Percentiles rank a stretch among this genome's conserved stretches.
phyloP scores from a whole-genome alignment of 2,888 invertebrate genomes.

The Panopea generosa region DNA sequence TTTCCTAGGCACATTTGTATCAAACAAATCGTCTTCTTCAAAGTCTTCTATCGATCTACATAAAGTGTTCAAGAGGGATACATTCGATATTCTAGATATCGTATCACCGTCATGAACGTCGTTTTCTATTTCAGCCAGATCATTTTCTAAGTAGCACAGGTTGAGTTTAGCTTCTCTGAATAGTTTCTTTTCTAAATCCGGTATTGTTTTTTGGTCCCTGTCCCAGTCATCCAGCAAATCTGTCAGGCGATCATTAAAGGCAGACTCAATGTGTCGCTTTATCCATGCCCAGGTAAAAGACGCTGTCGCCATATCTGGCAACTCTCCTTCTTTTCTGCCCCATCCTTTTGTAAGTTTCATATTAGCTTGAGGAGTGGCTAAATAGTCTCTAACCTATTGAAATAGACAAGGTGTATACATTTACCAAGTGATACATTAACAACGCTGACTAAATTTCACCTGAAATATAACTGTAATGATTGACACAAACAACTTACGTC shows the following conservation, averaged over 20 bases:
- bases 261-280: slow-evolving; percentile 54
- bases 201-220: slow-evolving; percentile 49
- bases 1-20: slow-evolving; percentile 39
- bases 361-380: slow-evolving; percentile 52
- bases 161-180: slow-evolving; percentile 63
- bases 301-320: slow-evolving; percentile 45
- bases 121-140: slow-evolving; percentile 65
- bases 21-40: slow-evolving; percentile 26
- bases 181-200: slow-evolving; percentile 55
- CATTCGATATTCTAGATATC: slow-evolving; percentile 13
- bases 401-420: background rate
- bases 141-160: slow-evolving; percentile 65
- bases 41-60: slow-evolving; percentile 47
- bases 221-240: slow-evolving; percentile 67
- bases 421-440: no score
- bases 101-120: slow-evolving; percentile 33
- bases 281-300: slow-evolving; percentile 56
- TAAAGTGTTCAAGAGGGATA: slow-evolving; percentile 23
- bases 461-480: no score
- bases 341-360: slow-evolving; percentile 53
- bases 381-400: slow-evolving; percentile 42
- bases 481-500: no score
- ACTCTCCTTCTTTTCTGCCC: slow-evolving; percentile 57
- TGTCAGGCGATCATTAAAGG: slow-evolving; percentile 55
- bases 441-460: no score